Base-by-base conservation (phyloP, 2,113 vertebrate genomes). In the Micromys minutus region DNA sequence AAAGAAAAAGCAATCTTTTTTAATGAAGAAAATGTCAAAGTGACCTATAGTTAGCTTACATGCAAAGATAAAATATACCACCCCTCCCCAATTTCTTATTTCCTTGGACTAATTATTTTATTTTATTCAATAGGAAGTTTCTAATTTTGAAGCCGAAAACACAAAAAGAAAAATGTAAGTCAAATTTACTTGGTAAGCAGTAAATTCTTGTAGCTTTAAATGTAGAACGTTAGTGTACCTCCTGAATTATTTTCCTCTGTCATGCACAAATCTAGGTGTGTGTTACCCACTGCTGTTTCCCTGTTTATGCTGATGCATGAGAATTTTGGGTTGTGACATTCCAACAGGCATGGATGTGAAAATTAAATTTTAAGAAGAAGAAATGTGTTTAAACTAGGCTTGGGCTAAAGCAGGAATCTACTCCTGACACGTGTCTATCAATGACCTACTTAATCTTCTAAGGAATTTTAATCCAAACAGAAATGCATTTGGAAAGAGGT, bases 131-230 rank as follows among this genome's bases (percentile, higher is more conserved):
- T 86, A 99, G 99, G 98, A 98, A 91, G 97, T 95, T 97, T 96
- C 98, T 95, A 98, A 98, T 93, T 97, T 97, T 97, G 98, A 98
- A 92, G 96, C 95, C 91, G 84, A 88, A 17, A 96, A 98, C 97
- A 80, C 92, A 59, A 99, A 98, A 97, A 98, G 97, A 94, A 98
- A 97, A 98, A 99, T 98, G 99, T 99, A 98, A 99, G 98, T 98
- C 63, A 57, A 97, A 96, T 96, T 93, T 87, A 59, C 65, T 94
- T 91, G 50, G 7, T 94, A 96, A 95, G 57, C 69, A 67, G 76
- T 31, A 84, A n/a, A 59, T 96, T 97, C 86, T 95, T 57, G 94
- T 93, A 83, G 29, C 72, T 42, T 81, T 90, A 26, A 47, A 94
- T 55, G 80, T 57, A 67, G 10, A 96, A 71, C 95, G 95, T 92